Evolutionary conservation across 2,888 invertebrate species (phyloP), one percentile per base, ranked within the genome.

Genomic region (Globia sparganii): DNA sequence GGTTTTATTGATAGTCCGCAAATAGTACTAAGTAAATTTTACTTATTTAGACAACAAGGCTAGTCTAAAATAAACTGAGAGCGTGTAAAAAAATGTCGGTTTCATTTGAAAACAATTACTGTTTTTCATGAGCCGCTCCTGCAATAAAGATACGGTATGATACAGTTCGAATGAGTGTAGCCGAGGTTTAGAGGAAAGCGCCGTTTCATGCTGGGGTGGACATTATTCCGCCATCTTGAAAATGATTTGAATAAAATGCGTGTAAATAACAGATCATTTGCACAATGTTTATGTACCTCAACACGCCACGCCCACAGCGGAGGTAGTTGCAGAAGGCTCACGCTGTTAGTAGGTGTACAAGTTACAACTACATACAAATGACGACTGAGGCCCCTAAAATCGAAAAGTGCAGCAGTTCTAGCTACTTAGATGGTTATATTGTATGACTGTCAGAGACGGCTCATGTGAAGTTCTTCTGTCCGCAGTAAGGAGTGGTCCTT

Each of bases 241-340:
- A 69, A 68, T 46, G 18, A 73, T 73, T 79, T 68, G 43, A 76
- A 76, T 81, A 68, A 81, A 73, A 64, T 72, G 28, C 37, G 72
- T 75, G 69, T 78, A 46, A 75, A 53, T 78, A 66, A 49, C 25
- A 56, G 43, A 56, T 72, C 66, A 71, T 75, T 77, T 77, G 72
- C 68, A 72, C 68, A 80, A 72, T 72, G 28, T 70, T 58, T 64
- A 67, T 66, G 61, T 62, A 73, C 64, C 53, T 46, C 4, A 53
- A 65, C 56, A 58, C 40, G 43, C 18, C 4, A 31, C 15, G 28
- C 3, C n/a, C n/a, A 56, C 34, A 18, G 46, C 1, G 28, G 5
- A 53, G n/a, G n/a, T 28, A 61, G 2, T 28, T 28, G 46, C 68
- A 74, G 59, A 28, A 74, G 73, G n/a, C 18, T 46, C 3, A 56